Percentiles rank a stretch among this genome's conserved stretches.
Conservation (phyloP, 1,140 invertebrate genomes). For the Sycophaga agraensis region DNA sequence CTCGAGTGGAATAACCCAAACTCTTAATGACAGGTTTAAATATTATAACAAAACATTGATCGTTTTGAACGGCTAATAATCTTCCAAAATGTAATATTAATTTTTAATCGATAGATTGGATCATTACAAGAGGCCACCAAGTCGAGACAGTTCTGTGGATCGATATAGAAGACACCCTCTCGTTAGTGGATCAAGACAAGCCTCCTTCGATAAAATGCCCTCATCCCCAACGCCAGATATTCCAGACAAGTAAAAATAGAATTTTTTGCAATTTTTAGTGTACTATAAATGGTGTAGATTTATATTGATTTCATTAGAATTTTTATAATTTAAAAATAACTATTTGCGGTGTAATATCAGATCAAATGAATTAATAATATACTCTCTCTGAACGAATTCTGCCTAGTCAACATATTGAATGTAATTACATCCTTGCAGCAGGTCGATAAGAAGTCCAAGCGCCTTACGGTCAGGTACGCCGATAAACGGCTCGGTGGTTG, state of each 20-base stretch:
- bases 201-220: slow-evolving; percentile 69
- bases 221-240: slow-evolving; percentile 50
- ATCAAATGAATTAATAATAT: no score
- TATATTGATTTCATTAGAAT: no score
- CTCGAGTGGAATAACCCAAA: slow-evolving; percentile 50
- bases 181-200: slow-evolving; percentile 67
- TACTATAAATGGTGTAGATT: no score
- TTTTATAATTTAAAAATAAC: no score
- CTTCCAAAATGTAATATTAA: no score
- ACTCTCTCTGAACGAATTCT: no score
- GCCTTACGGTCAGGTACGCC: slow-evolving; percentile 53
- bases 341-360: no score
- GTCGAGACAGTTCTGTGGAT: slow-evolving; percentile 84
- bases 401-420: neutral
- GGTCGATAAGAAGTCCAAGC: slow-evolving; percentile 58
- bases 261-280: no score
- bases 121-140: slow-evolving; percentile 89
- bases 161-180: slow-evolving; percentile 67
- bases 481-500: slow-evolving; percentile 51
- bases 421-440: slow-evolving; percentile 11
- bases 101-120: slow-evolving; percentile 65
- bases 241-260: slow-evolving; percentile 51
- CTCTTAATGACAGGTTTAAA: slow-evolving; percentile 49
- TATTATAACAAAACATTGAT: slow-evolving; percentile 14
- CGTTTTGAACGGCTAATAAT: neutral